Percentiles rank a stretch among this genome's conserved stretches.
These are phyloP conservation scores for Philypnodon macrostomus DNA, from an alignment of 2,797 vertebrate genomes.

Conservation along the genomic window DNA sequence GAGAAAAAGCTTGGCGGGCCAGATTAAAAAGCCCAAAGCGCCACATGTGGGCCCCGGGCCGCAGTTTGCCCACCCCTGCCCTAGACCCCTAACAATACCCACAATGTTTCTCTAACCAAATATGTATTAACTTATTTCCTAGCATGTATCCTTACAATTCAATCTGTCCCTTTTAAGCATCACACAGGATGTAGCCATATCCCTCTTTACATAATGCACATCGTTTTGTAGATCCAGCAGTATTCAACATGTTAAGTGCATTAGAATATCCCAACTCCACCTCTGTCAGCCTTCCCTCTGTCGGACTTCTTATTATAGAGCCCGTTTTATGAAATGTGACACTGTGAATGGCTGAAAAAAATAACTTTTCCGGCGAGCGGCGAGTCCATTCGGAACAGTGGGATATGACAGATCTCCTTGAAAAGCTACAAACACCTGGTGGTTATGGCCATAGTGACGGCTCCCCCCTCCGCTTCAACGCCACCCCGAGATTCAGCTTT, in stretches of 20 bases:
- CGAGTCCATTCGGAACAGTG: slow-evolving; percentile 47
- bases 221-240: not conserved
- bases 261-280: slow-evolving; percentile 18
- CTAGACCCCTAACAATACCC: too few relatives aligned
- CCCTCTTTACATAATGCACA: not conserved
- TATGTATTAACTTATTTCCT: slow-evolving; percentile 1
- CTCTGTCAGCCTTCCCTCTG: slow-evolving; percentile 36
- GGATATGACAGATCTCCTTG: slow-evolving; percentile 53
- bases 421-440: slow-evolving; percentile 62
- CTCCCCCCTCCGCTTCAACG: slow-evolving; percentile 30
- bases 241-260: slow-evolving; percentile 30
- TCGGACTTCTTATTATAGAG: too few relatives aligned
- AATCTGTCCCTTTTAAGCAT: not conserved
- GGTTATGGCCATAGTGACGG: slow-evolving; percentile 66
- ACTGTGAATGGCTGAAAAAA: slow-evolving; percentile 34
- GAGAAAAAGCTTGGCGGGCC: too few relatives aligned
- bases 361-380: slow-evolving; percentile 19
- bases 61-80: too few relatives aligned
- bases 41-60: too few relatives aligned
- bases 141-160: not conserved
- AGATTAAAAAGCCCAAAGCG: too few relatives aligned
- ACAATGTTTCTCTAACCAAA: not conserved
- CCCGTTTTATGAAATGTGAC: slow-evolving; percentile 56
- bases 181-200: not conserved
- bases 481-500: slow-evolving; percentile 60